A percentile compares a stretch with the other conserved stretches of the same genome.
Evolutionary conservation across 2,888 invertebrate genomes (phyloP).

Genomic region (Clostera curtula): DNA sequence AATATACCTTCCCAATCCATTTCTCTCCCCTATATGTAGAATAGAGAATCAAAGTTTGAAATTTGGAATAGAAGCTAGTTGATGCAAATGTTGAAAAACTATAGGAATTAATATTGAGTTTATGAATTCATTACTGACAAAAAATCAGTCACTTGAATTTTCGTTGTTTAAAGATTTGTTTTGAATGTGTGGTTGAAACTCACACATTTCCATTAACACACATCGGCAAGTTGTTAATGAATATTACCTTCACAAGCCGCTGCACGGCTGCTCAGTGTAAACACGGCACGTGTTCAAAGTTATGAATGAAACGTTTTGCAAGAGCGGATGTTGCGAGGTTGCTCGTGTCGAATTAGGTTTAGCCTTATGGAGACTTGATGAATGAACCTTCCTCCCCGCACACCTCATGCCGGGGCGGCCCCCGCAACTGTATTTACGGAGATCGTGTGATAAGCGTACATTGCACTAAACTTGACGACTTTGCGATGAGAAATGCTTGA

Average conservation of each 20-base stretch:
- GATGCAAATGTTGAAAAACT: too few species aligned
- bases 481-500: too few species aligned
- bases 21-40: too few species aligned
- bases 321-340: slow-evolving; percentile 75
- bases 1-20: too few species aligned
- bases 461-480: slow-evolving; percentile 12
- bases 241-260: slow-evolving; percentile 2
- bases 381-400: slow-evolving; percentile 51
- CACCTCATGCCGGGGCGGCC: slow-evolving; percentile 19
- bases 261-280: slow-evolving; percentile 36
- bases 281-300: slow-evolving; percentile 45
- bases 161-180: too few species aligned
- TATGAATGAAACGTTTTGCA: slow-evolving; percentile 75
- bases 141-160: too few species aligned
- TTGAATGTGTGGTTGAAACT: too few species aligned
- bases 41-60: too few species aligned
- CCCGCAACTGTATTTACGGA: slow-evolving; percentile 23
- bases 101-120: too few species aligned
- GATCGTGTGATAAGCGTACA: slow-evolving; percentile 24
- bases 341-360: slow-evolving; percentile 71
- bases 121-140: too few species aligned
- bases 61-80: too few species aligned
- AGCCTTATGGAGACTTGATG: slow-evolving; percentile 72
- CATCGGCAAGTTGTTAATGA: neutral
- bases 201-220: neutral